Base-by-base conservation (phyloP, 37 sponge, comb jelly and placozoan genomes). In the Oscarella lobularis region DNA sequence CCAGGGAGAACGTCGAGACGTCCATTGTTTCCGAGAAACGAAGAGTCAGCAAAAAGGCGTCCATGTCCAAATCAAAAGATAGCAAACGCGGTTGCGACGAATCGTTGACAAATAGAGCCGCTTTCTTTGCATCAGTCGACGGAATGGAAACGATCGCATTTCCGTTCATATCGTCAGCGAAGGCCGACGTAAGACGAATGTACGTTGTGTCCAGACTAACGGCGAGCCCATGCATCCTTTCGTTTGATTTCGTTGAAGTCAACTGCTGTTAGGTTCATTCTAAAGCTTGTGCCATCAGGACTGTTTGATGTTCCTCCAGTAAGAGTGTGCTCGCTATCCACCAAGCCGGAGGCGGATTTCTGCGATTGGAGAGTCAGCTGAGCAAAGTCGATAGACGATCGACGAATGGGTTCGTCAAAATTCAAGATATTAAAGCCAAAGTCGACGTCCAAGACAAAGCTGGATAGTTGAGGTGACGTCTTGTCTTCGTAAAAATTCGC, bases 11-110 rank as follows among this genome's bases (percentile, higher is more conserved):
- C 6, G 80, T 73, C 36, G 60, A 48, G 2, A 77, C 68, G 68
- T 94, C 86, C 33, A 94, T 90, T 66, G 95, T 94, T 74, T 94
- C 95, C 71, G 85, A 84, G 83, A 94, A 94, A 68, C 55, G 81
- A 9, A 94, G 81, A 20, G 87, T 87, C 37, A 94, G 41, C 33
- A 75, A 82, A 0, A 81, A 68, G 0, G 81, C 71, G 78, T 94
- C 86, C 86, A 87, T 72, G 67, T 94, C 88, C 9, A 94, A 34
- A 36, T 84, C 79, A 67, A 89, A 94, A 1, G 32, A 4, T 66
- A 86, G 84, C 6, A 94, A 73, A 30, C 74, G 77, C 30, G 95
- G 95, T 38, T 38, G 39, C 35, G 81, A 31, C 0, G 4, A 48
- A 54, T 94, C 95, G 74, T 38, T 37, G 0, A 41, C 77, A 67